Evolutionary conservation across 2,888 invertebrate genomes (phyloP), one percentile per base, ranked within the genome.

Genomic region (Caenorhabditis drosophilae): DNA sequence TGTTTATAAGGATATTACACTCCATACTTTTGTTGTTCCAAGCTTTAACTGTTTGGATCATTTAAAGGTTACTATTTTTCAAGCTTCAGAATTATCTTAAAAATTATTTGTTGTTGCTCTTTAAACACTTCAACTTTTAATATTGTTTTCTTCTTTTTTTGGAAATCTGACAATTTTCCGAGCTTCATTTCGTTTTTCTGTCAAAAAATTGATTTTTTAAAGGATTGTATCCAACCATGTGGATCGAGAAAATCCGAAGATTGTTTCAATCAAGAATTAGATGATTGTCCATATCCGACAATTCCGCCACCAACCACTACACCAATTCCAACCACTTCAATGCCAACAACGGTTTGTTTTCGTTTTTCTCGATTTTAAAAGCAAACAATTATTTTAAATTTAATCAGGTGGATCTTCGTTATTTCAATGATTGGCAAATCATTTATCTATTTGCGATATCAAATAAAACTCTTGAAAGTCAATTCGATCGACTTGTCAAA

Each of bases 191-290:
- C n/a, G n/a, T n/a, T n/a, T n/a, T n/a, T n/a, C n/a, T n/a, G n/a
- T n/a, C n/a, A n/a, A n/a, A n/a, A n/a, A n/a, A n/a, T n/a, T n/a
- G n/a, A n/a, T n/a, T n/a, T n/a, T n/a, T n/a, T n/a, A n/a, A 58
- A 50, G 38, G 45, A 63, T 41, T 77, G 77, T 38, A 68, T 78
- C n/a, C 41, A 56, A 27, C 75, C 76, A 1, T 78, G 78, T 55
- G 68, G 72, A 22, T 27, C 44, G 1, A 34, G n/a, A 9, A 20
- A 20, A 7, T 60, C 60, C 0, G 26, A 57, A 23, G 25, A 62
- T 2, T 73, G 73, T 49, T 58, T 58, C 25, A 18, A 55, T 11
- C 31, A 27, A 4, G 48, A 64, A 1, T 7, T 54, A 9, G 18
- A 27, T 6, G 45, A 51, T 3, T 71, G 71, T 47, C 48, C 52